Evolutionary conservation across 2,888 invertebrate genomes (phyloP).

Genomic region (Pyrrhosoma nymphula): DNA sequence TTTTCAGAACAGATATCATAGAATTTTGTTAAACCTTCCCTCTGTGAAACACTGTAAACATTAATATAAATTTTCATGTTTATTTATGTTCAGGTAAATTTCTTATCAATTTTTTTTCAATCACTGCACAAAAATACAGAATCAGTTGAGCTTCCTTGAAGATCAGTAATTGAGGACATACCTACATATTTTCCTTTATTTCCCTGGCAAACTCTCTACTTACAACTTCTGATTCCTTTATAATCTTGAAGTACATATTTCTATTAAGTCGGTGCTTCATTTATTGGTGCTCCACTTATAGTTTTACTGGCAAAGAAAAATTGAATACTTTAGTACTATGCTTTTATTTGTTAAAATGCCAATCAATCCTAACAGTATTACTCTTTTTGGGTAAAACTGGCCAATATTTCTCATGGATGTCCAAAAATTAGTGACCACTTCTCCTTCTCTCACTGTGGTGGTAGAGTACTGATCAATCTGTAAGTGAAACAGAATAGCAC

Average conservation of each 20-base stretch:
- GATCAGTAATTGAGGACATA: neutral
- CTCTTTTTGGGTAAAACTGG: no score
- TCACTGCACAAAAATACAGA: conserved; percentile 19
- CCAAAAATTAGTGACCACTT: neutral
- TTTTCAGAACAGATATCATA: neutral
- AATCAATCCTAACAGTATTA: neutral
- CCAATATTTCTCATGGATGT: neutral
- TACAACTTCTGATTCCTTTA: neutral
- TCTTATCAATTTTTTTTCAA: neutral
- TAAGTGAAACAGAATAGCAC: neutral
- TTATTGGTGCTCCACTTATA: conserved; percentile 24
- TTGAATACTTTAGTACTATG: neutral
- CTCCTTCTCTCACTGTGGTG: neutral
- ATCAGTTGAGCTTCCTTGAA: neutral
- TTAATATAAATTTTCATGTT: neutral
- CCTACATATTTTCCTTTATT: neutral
- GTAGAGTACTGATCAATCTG: neutral
- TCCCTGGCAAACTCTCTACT: no score
- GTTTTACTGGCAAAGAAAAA: neutral
- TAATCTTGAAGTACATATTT: neutral
- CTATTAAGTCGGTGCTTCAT: neutral
- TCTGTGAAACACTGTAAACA: neutral
- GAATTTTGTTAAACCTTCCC: neutral
- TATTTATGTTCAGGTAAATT: neutral
- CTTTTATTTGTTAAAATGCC: neutral